phyloP scores from a whole-genome alignment of 1,140 invertebrate species.

The Bombyx mori region DNA sequence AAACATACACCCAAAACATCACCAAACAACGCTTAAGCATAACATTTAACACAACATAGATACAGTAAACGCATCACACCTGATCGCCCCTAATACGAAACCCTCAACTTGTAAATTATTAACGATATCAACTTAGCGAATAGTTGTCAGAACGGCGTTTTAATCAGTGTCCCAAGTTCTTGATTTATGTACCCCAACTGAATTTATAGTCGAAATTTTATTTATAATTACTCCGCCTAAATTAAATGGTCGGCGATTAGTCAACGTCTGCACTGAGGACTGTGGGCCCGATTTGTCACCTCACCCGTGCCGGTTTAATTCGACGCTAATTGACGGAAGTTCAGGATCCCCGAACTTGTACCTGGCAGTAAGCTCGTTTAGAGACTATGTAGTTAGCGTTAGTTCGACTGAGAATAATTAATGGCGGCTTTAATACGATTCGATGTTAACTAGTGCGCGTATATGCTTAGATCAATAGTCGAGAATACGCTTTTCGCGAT shows the following conservation, averaged over 20 bases:
- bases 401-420: no score
- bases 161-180: slow-evolving; percentile 73
- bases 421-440: no score
- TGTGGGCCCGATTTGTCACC: slow-evolving; percentile 62
- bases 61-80: slow-evolving; percentile 20
- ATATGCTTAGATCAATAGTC: no score
- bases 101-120: slow-evolving; percentile 55
- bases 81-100: slow-evolving; percentile 34
- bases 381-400: no score
- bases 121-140: slow-evolving; percentile 64
- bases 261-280: slow-evolving; percentile 58
- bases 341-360: slow-evolving; percentile 44
- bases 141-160: slow-evolving; percentile 70
- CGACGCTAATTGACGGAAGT: slow-evolving; percentile 59
- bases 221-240: slow-evolving; percentile 66
- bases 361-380: slow-evolving; percentile 25
- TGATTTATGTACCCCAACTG: slow-evolving; percentile 66
- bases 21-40: no score
- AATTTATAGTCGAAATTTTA: slow-evolving; percentile 71
- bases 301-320: slow-evolving; percentile 46
- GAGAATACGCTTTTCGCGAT: no score
- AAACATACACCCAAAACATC: background rate
- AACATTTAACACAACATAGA: slow-evolving; percentile 2
- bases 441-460: no score
- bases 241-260: slow-evolving; percentile 64